These are phyloP conservation scores for Ceyx erithaca DNA, from an alignment of 2,797 vertebrate species.

Conservation along the genomic window DNA sequence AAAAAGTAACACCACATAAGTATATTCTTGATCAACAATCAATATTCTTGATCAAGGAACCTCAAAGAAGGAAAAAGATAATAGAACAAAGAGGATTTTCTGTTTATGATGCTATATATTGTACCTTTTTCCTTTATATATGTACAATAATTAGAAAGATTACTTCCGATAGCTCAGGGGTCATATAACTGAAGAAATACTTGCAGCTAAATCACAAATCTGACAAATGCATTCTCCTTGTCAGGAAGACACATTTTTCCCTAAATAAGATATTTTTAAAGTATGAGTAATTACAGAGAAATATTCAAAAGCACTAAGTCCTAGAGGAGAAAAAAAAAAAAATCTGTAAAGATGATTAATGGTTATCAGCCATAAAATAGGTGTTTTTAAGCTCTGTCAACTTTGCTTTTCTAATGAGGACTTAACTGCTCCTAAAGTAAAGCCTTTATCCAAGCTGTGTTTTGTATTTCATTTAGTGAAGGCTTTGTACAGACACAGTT, in stretches of 20 bases:
- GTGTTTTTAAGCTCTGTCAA: slow-evolving; percentile 53
- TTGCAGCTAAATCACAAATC: not conserved
- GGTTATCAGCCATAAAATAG: slow-evolving; percentile 30
- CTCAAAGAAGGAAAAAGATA: not conserved
- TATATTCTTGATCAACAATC: not conserved
- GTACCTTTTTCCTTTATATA: not conserved
- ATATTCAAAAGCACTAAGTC: not conserved
- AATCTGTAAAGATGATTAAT: slow-evolving; percentile 30
- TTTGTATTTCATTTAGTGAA: slow-evolving; percentile 47
- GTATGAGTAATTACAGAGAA: slow-evolving; percentile 18
- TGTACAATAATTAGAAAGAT: not conserved
- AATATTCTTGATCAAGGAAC: not conserved
- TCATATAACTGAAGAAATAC: not conserved
- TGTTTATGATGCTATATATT: not conserved
- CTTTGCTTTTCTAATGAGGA: slow-evolving; percentile 54
- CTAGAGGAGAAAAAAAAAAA: not conserved
- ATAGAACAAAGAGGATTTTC: not conserved
- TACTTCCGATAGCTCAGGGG: not conserved
- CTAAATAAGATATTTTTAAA: not conserved
- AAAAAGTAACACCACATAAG: fast-evolving
- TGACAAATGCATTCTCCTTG: not conserved
- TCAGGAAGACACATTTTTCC: not conserved
- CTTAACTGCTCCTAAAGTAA: slow-evolving; percentile 25
- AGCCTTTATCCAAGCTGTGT: slow-evolving; percentile 34
- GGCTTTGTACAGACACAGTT: slow-evolving; percentile 50